phyloP scores from a whole-genome alignment of 2,888 invertebrate genomes.

The Lapara coniferarum region DNA sequence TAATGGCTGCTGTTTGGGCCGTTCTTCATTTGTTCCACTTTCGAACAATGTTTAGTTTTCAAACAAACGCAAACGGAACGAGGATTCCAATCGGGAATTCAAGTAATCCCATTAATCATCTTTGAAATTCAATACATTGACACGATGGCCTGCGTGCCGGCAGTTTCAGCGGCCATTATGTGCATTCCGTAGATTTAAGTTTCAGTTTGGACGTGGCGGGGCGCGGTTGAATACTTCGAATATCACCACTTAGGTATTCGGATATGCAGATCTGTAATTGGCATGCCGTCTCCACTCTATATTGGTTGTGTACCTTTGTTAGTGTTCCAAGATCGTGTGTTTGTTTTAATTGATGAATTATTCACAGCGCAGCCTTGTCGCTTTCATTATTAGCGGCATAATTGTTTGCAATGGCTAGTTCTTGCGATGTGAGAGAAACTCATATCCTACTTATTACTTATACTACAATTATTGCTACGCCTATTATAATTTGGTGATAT shows the following conservation, averaged over 20 bases:
- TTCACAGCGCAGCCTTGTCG: constrained; percentile 37
- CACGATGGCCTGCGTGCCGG: constrained; percentile 56
- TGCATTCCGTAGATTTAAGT: constrained; percentile 71
- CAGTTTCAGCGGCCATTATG: constrained; percentile 56
- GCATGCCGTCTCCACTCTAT: constrained; percentile 59
- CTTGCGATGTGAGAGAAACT: background rate
- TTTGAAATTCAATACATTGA: constrained; percentile 81
- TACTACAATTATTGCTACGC: too few relatives aligned
- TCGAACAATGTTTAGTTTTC: constrained; percentile 31
- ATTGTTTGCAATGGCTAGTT: constrained; percentile 13
- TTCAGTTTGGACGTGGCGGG: constrained; percentile 59
- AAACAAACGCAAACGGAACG: constrained; percentile 50
- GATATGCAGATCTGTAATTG: constrained; percentile 72
- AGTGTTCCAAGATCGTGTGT: constrained; percentile 48
- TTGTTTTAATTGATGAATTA: constrained; percentile 45
- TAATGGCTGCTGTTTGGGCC: constrained; percentile 10
- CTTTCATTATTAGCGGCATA: constrained; percentile 26
- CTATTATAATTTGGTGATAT: too few relatives aligned
- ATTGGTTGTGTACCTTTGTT: constrained; percentile 55
- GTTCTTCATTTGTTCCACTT: constrained; percentile 26
- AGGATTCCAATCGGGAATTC: constrained; percentile 59
- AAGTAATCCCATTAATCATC: constrained; percentile 78
- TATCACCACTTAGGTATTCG: constrained; percentile 70
- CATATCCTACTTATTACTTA: too few relatives aligned
- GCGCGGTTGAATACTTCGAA: constrained; percentile 60